phyloP scores from a whole-genome alignment of 2,797 vertebrate species.

The Denticeps clupeoides region DNA sequence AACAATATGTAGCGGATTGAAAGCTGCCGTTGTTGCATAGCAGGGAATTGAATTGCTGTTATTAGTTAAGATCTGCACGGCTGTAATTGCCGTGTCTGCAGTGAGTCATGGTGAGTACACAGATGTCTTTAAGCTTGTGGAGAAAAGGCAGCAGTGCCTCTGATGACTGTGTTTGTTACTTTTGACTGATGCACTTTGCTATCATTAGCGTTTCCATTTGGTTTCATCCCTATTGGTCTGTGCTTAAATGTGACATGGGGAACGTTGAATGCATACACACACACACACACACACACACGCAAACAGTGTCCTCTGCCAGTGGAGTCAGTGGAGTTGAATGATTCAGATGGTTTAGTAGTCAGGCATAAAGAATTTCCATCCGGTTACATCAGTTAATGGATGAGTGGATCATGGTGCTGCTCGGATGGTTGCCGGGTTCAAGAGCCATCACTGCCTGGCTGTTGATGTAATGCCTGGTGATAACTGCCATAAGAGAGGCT shows the following conservation, averaged over 20 bases:
- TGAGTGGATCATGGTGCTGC: background rate
- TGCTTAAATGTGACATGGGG: too few relatives aligned
- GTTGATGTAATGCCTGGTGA: background rate
- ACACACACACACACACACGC: too few relatives aligned
- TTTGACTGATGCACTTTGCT: slow-evolving; percentile 53
- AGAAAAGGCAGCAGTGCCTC: slow-evolving; percentile 36
- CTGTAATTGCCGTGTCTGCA: slow-evolving; percentile 54
- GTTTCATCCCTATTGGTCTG: too few relatives aligned
- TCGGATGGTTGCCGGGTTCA: background rate
- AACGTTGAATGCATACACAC: too few relatives aligned
- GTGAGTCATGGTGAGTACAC: slow-evolving; percentile 44
- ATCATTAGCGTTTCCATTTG: too few relatives aligned
- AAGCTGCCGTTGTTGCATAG: slow-evolving; percentile 43
- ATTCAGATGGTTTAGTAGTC: background rate
- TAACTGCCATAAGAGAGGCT: background rate
- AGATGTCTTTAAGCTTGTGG: slow-evolving; percentile 38
- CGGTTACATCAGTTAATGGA: background rate
- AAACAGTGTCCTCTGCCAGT: slow-evolving; percentile 3
- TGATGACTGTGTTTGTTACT: slow-evolving; percentile 54
- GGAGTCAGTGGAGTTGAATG: background rate
- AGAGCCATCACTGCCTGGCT: background rate
- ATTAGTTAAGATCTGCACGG: slow-evolving; percentile 46
- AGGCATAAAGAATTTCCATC: background rate
- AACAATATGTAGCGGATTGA: slow-evolving; percentile 47
- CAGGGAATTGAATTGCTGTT: slow-evolving; percentile 53